Conservation (phyloP, 92 coral and sea anemone genomes). For the Epizoanthus rinbou region DNA sequence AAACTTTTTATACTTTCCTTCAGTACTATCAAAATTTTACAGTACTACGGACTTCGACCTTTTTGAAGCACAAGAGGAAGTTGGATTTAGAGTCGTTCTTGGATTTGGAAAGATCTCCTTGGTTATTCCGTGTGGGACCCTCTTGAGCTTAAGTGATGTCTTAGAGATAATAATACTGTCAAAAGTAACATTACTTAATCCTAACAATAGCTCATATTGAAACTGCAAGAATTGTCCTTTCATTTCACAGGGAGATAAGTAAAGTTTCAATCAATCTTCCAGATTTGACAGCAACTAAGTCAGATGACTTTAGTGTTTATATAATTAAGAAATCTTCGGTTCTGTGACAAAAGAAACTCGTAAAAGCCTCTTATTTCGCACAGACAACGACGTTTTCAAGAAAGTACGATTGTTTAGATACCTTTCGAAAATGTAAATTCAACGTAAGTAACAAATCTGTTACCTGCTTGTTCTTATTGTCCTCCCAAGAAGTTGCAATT, state of each 20-base stretch:
- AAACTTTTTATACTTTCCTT: too few species aligned
- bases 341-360: not conserved
- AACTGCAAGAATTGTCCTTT: not conserved
- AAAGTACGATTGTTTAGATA: not conserved
- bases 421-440: constrained; percentile 3
- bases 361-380: not conserved
- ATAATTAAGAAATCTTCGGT: not conserved
- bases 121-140: not conserved
- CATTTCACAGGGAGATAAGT: not conserved
- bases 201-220: constrained; percentile 15
- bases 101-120: not conserved
- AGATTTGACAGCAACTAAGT: not conserved
- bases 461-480: not conserved
- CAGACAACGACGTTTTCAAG: not conserved
- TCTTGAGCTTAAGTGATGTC: not conserved
- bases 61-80: too few species aligned
- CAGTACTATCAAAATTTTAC: too few species aligned
- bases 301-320: not conserved
- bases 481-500: not conserved
- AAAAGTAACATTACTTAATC: not conserved
- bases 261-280: not conserved
- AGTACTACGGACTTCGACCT: too few species aligned
- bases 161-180: not conserved
- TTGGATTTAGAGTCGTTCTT: not conserved
- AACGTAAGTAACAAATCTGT: not conserved